Evolutionary conservation across 1,140 invertebrate species (phyloP), one percentile per base, ranked within the genome.

Genomic region (Papilio polytes): DNA sequence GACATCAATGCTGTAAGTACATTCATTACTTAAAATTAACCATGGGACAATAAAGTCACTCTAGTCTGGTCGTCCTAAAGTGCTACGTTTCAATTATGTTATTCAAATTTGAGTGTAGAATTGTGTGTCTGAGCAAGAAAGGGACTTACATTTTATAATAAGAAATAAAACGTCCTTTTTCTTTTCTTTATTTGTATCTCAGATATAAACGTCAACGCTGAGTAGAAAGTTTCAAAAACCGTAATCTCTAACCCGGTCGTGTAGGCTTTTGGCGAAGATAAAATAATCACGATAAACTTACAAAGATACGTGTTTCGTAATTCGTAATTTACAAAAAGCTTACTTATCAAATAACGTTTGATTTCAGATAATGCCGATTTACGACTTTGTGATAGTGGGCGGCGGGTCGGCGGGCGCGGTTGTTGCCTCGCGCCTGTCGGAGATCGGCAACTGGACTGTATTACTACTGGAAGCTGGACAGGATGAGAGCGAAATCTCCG

Each of bases 381-480:
- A 98, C 94, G 97, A 98, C 90, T 98, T 98, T 86, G 96, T 98
- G 86, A 96, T 98, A 86, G 96, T 99, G 53, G 98, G 98, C n/a
- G 98, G 97, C n/a, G 98, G 97, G 7, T 98, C 98, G 3, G 98
- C 98, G 0, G 98, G 98, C 22, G 98, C 98, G 7, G 98, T 99
- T n/a, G 95, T 99, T 46, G 98, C 98, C 9, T 98, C 97, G 78
- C 96, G 98, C 53, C 95, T 99, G 59, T 98, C 98, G 0, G 98
- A 98, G 90, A 94, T 97, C 15, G 91, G 96, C 74, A 97, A 98
- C 87, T 98, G 97, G 97, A 97, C 96, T 1, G 97, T 98, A 0
- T 91, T 98, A 73, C 95, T 98, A 1, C 83, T 99, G 63, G 98
- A 99, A 94, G 98, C 98, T 0, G 98, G 98, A 10, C 96, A 97